Percentiles rank a stretch among this genome's conserved stretches.
phyloP scores from a whole-genome alignment of 2,113 vertebrate species.

The Stigmatopora nigra region DNA sequence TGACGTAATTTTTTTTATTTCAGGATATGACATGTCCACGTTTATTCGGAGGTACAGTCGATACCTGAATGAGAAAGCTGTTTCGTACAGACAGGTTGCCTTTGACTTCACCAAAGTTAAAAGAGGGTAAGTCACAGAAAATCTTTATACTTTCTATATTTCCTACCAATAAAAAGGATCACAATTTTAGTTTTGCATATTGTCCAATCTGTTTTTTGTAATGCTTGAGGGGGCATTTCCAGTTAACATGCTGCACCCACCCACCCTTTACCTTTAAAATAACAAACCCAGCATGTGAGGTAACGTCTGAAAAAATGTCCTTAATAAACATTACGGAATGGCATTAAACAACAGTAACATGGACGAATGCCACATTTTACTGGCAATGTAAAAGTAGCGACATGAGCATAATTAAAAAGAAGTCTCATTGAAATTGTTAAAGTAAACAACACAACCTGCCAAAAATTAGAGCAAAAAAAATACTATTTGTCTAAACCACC shows the following conservation, averaged over 20 bases:
- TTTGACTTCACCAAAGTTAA: slow-evolving; percentile 99
- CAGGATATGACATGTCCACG: slow-evolving; percentile 97
- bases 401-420: neutral
- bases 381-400: neutral
- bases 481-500: neutral
- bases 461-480: neutral
- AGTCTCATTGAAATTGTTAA: neutral
- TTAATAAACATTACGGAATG: too few relatives aligned
- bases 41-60: slow-evolving; percentile 96
- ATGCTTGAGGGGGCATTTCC: too few relatives aligned
- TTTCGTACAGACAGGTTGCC: slow-evolving; percentile 98
- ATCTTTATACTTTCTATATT: too few relatives aligned
- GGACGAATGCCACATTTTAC: neutral
- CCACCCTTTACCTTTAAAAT: too few relatives aligned
- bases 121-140: slow-evolving; percentile 79
- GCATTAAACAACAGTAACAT: neutral
- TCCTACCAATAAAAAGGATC: too few relatives aligned
- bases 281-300: too few relatives aligned
- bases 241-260: too few relatives aligned
- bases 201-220: too few relatives aligned
- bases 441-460: neutral
- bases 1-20: neutral
- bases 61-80: slow-evolving; percentile 96
- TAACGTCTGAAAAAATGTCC: too few relatives aligned
- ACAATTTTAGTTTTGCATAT: too few relatives aligned